Evolutionary conservation across 2,888 invertebrate species (phyloP).

Genomic region (Gymnoscelis rufifasciata): DNA sequence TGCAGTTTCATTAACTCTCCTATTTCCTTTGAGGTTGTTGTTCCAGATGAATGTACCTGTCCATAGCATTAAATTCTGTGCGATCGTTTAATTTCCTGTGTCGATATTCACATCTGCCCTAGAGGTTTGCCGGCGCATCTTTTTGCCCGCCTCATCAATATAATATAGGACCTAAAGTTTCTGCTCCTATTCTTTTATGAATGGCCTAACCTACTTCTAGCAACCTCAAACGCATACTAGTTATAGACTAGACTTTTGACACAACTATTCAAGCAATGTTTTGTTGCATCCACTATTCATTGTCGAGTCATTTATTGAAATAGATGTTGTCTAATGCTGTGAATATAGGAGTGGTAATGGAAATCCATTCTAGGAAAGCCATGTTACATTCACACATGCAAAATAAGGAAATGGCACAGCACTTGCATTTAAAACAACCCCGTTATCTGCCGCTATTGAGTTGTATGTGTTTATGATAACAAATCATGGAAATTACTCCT

Average conservation of each 20-base stretch:
- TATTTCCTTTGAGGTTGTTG: neutral
- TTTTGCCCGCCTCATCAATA: no score
- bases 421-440: conserved; percentile 13
- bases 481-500: conserved; percentile 6
- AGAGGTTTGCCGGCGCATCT: no score
- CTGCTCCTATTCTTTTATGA: no score
- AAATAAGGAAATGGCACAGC: conserved; percentile 5
- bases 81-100: no score
- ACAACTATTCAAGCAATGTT: neutral
- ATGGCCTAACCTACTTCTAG: neutral
- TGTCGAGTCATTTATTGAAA: neutral
- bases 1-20: neutral
- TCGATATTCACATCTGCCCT: no score
- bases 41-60: no score
- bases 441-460: conserved; percentile 8
- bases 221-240: neutral
- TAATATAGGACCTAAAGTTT: no score
- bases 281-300: neutral
- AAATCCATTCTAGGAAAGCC: conserved; percentile 4
- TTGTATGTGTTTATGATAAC: conserved; percentile 9
- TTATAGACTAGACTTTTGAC: neutral
- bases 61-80: no score
- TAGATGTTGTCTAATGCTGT: neutral
- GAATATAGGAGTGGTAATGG: conserved; percentile 2
- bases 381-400: conserved; percentile 2